Base-by-base conservation (phyloP, 2,113 vertebrate genomes). In the Lagopus muta region DNA sequence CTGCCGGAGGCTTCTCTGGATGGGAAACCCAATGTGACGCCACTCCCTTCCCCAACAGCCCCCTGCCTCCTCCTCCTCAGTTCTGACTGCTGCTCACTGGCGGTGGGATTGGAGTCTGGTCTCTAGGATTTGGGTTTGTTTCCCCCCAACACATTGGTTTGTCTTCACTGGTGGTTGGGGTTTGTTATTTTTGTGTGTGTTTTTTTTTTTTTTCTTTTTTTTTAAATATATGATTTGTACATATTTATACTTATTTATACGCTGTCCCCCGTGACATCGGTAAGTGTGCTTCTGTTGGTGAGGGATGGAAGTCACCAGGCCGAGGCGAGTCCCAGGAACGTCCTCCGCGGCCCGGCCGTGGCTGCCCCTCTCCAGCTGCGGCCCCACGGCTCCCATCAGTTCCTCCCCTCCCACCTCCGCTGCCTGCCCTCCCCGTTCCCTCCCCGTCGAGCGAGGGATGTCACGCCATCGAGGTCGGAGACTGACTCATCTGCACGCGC, bases 401-500 rank as follows among this genome's bases (percentile, higher is more conserved):
- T 94, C 94, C 91, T 97, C 77, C 85, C 90, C 85, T 93, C 95
- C 88, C 92, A 67, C 76, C 90, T 94, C 86, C 3, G 54, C 72
- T 72, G 85, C 45, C 7, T 80, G 78, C 96, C 96, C 97, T 96
- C 95, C 96, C 96, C 55, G 6, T 78, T 93, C 97, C 97, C 88
- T 96, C 95, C 96, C 90, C 40, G 8, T 32, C 11, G 47, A 90
- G 91, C 19, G 13, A 94, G 94, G 89, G 96, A 94, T 60, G n/a
- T 99, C 99, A 99, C 97, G 99, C 99, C 98, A 99, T 98, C 24
- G 98, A 97, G 6, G 98, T 98, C 3, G 98, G 98, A 32, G 99
- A 98, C 97, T 99, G 99, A 95, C 98, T 99, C 98, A 99, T 99
- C 97, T 99, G 99, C 93, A 99, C 98, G 97, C 99, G 98, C 99